These are phyloP conservation scores for Trichogramma evanescens DNA, from an alignment of 2,888 invertebrate species.

Conservation along the genomic window DNA sequence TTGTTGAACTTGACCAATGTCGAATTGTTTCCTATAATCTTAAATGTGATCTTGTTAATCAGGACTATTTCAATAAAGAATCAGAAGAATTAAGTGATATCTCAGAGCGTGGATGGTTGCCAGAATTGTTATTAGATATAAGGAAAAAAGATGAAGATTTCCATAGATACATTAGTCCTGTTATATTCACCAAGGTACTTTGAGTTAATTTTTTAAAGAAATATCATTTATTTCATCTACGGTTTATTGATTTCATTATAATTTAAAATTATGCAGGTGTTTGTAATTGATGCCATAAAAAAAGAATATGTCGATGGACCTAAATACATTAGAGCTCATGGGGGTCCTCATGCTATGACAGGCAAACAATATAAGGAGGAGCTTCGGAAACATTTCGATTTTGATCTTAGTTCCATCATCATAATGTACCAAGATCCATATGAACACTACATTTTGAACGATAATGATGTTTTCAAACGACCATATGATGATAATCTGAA, in stretches of 20 bases:
- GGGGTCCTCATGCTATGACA: slow-evolving; percentile 46
- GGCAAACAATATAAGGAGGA: slow-evolving; percentile 54
- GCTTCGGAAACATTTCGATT: slow-evolving; percentile 49
- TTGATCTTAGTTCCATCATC: slow-evolving; percentile 46
- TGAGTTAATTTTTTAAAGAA: neutral
- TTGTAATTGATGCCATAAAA: slow-evolving; percentile 55
- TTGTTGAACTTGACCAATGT: slow-evolving; percentile 60
- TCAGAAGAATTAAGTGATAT: neutral
- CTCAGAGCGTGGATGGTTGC: slow-evolving; percentile 28
- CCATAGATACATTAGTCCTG: slow-evolving; percentile 51
- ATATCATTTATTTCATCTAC: neutral
- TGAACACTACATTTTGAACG: slow-evolving; percentile 40
- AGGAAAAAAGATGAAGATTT: slow-evolving; percentile 56
- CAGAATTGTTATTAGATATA: slow-evolving; percentile 62
- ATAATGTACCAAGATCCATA: slow-evolving; percentile 33
- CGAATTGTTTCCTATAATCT: slow-evolving; percentile 67
- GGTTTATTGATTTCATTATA: neutral
- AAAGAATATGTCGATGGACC: slow-evolving; percentile 59
- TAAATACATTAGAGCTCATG: slow-evolving; percentile 54
- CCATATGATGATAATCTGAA: slow-evolving; percentile 32
- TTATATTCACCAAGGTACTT: slow-evolving; percentile 17
- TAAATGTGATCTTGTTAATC: slow-evolving; percentile 55
- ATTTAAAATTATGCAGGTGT: slow-evolving; percentile 44
- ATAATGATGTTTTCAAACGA: slow-evolving; percentile 44
- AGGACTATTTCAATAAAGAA: slow-evolving; percentile 57